These are phyloP conservation scores for Arctia plantaginis DNA, from an alignment of 2,888 invertebrate species.

Conservation along the genomic window DNA sequence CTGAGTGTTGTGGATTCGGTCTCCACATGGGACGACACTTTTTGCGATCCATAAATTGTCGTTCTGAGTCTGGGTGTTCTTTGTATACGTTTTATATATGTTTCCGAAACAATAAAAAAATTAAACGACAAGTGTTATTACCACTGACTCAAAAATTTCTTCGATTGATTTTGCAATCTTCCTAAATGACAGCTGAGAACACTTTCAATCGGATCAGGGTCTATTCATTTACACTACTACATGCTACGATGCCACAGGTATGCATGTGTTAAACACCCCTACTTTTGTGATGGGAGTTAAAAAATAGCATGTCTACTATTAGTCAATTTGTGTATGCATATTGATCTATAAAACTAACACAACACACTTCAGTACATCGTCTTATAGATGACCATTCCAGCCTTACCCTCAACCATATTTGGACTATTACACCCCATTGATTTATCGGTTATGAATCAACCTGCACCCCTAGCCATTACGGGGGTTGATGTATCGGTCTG, in stretches of 20 bases:
- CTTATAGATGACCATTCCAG: slow-evolving; percentile 55
- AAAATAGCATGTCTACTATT: background rate
- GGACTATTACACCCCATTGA: slow-evolving; percentile 84
- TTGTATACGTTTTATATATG: too few relatives aligned
- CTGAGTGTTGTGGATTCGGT: too few relatives aligned
- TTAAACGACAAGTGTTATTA: too few relatives aligned
- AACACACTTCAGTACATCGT: slow-evolving; percentile 31
- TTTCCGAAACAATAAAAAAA: too few relatives aligned
- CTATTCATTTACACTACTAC: background rate
- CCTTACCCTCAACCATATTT: slow-evolving; percentile 71
- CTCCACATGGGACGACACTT: too few relatives aligned
- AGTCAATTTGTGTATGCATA: background rate
- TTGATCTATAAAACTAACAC: slow-evolving; percentile 29
- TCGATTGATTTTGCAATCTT: too few relatives aligned
- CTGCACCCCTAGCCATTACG: slow-evolving; percentile 67
- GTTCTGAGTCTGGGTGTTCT: too few relatives aligned
- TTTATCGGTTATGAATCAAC: slow-evolving; percentile 86
- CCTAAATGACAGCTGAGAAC: background rate
- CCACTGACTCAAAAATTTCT: background rate
- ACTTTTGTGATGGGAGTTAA: background rate
- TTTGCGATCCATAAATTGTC: too few relatives aligned
- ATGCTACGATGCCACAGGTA: background rate
- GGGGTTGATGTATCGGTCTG: slow-evolving; percentile 78
- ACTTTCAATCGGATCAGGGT: background rate
- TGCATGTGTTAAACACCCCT: background rate